A percentile compares a stretch with the other conserved stretches of the same genome.
Evolutionary conservation across 2,113 vertebrate genomes (phyloP).

Genomic region (Nettapus auritus): DNA sequence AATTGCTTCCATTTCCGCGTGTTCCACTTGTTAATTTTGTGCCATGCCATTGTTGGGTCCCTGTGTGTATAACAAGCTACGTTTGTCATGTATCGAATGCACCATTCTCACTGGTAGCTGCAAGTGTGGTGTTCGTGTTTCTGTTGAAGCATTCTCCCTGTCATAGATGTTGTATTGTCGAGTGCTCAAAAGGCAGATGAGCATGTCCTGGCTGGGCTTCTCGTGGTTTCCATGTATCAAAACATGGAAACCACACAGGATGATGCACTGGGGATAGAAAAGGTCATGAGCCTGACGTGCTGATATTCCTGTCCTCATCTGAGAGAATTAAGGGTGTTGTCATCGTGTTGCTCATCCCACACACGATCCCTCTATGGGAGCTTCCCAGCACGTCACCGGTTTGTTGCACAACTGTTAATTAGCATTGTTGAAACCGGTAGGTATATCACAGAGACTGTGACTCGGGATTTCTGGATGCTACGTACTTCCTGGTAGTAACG

Average conservation of each 20-base stretch:
- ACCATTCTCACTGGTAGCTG: neutral
- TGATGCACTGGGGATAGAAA: neutral
- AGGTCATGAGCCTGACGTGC: neutral
- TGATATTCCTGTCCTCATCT: neutral
- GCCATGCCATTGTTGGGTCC: accelerated
- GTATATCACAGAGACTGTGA: neutral
- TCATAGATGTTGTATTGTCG: neutral
- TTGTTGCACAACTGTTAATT: neutral
- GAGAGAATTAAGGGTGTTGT: neutral
- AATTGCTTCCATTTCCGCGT: neutral
- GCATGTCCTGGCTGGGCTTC: neutral
- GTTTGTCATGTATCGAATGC: neutral
- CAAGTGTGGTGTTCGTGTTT: neutral
- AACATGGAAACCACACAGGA: neutral
- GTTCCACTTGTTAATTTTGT: neutral
- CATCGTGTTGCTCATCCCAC: neutral
- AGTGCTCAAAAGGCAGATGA: neutral
- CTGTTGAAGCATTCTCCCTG: neutral
- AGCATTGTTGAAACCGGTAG: neutral
- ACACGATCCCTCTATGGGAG: neutral
- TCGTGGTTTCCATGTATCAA: neutral
- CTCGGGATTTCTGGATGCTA: neutral
- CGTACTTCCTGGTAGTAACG: neutral
- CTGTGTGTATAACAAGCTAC: neutral
- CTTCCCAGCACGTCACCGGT: neutral